Percentiles rank a stretch among this genome's conserved stretches.
These are phyloP conservation scores for Reinhardtius hippoglossoides DNA, from an alignment of 2,113 vertebrate species.

Conservation along the genomic window DNA sequence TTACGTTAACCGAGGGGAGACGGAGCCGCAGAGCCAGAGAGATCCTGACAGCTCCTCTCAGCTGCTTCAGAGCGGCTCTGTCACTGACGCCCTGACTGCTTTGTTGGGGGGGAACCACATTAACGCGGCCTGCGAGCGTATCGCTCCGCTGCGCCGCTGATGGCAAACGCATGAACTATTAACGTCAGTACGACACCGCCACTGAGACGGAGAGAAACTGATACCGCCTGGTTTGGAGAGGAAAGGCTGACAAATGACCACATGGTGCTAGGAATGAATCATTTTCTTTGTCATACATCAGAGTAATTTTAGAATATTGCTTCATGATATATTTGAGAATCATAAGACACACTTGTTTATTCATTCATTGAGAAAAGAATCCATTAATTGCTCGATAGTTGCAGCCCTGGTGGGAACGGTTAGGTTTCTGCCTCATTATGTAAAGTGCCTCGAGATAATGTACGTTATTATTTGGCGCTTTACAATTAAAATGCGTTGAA, in stretches of 20 bases:
- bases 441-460: too few species aligned
- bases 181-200: constrained; percentile 12
- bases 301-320: too few species aligned
- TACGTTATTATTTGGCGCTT: too few species aligned
- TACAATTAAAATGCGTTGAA: too few species aligned
- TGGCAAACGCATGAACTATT: constrained; percentile 43
- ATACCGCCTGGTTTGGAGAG: not conserved
- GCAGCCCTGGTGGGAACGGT: not conserved
- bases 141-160: constrained; percentile 40
- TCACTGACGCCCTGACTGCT: constrained; percentile 34
- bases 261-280: not conserved
- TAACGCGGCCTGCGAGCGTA: constrained; percentile 44
- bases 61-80: constrained; percentile 51
- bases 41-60: constrained; percentile 51
- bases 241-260: not conserved
- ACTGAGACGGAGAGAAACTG: not conserved
- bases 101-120: constrained; percentile 34
- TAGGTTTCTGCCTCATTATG: too few species aligned
- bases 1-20: constrained; percentile 22
- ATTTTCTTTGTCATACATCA: not conserved
- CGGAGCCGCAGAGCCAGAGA: constrained; percentile 32
- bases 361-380: not conserved
- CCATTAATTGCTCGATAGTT: not conserved
- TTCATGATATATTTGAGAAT: too few species aligned
- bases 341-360: too few species aligned